A percentile compares a stretch with the other conserved stretches of the same genome.
Evolutionary conservation across 2,888 invertebrate species (phyloP).

Genomic region (Mellilla xanthometata): DNA sequence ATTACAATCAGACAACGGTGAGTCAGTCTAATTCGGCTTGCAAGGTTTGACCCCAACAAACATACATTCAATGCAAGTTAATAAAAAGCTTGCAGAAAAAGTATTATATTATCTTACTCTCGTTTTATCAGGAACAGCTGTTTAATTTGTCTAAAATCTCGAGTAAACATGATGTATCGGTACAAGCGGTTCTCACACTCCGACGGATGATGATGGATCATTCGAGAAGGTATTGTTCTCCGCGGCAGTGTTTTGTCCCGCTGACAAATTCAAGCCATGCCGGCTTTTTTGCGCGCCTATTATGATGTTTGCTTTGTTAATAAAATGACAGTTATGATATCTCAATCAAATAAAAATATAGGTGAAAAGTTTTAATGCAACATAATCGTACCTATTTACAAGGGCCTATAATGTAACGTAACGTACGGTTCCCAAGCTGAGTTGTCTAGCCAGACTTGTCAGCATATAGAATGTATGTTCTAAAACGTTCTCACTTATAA

Average conservation of each 20-base stretch:
- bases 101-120: no score
- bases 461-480: constrained; percentile 66
- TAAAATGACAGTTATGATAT: constrained; percentile 22
- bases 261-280: constrained; percentile 76
- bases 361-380: no score
- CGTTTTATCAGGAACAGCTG: neutral
- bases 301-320: constrained; percentile 29
- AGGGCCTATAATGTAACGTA: no score
- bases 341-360: no score
- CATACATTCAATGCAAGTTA: no score
- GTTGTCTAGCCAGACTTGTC: constrained; percentile 45
- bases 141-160: constrained; percentile 6
- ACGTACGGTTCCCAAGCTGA: constrained; percentile 18
- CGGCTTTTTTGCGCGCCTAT: constrained; percentile 42
- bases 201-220: constrained; percentile 79
- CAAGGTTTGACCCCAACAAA: no score
- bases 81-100: no score
- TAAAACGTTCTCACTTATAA: constrained; percentile 81
- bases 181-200: constrained; percentile 68
- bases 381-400: neutral
- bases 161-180: constrained; percentile 59
- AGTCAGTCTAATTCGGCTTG: no score
- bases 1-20: no score
- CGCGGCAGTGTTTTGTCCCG: constrained; percentile 55
- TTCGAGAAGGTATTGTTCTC: constrained; percentile 62